Base-by-base conservation (phyloP, 2,888 invertebrate species). In the Torymus tubicola region DNA sequence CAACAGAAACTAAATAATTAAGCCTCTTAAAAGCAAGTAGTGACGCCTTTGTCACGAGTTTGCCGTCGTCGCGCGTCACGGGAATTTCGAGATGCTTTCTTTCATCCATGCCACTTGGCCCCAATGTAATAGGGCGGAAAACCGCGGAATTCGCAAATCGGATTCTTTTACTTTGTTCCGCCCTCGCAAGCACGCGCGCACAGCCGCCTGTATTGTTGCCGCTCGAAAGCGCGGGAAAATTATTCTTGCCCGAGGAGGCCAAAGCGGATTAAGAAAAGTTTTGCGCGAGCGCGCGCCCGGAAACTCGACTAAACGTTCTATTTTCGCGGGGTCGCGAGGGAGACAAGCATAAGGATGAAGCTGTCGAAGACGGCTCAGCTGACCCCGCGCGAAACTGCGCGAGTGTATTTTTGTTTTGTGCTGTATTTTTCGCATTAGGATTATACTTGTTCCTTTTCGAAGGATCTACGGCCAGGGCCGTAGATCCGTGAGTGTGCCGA, bases 251-350 rank as follows among this genome's bases (percentile, higher is more conserved):
- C 70, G 50, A 24, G 53, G n/a, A 24, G 24, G 24, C 24, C 12
- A 72, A 72, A 72, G 63, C 53, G 63, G 72, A 72, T 61, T 72
- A 72, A 72, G 24, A 52, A 11, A 70, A 60, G 58, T 70, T 70
- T 50, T 50, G 16, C 14, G 53, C 55, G 55, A 24, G 24, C 14
- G 53, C 55, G 55, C 55, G 24, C 14, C 53, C 21, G 55, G 68
- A 55, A 68, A 55, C 68, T 68, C 68, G 53, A 58, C 69, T 69
- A 69, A 69, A 69, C 42, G 58, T 31, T 58, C 69, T 69, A 69
- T 69, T 69, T 69, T 69, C 58, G 31, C 16, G 42, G 16, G 55
- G 69, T 68, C n/a, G 53, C 18, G 52, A 18, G n/a, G 10, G 58
- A 18, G 60, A 16, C 11, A 18, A 24, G 24, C 24, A 24, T 24